Evolutionary conservation across 2,797 vertebrate species (phyloP).

Genomic region (Sebastes hubbsi): DNA sequence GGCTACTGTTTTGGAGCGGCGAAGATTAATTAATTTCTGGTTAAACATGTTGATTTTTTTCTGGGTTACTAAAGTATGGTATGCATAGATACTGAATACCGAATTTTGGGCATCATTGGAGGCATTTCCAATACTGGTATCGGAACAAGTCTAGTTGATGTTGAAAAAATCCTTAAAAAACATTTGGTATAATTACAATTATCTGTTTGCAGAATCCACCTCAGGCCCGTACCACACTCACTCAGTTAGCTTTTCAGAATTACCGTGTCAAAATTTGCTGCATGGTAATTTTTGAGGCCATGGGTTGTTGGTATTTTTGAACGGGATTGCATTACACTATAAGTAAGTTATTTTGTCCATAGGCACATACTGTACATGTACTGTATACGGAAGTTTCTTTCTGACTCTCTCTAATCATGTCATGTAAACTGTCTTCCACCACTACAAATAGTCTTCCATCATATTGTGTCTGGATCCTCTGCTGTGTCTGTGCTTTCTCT

Average conservation of each 20-base stretch:
- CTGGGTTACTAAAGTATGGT: background rate
- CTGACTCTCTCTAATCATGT: background rate
- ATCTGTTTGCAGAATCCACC: background rate
- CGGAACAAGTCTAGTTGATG: too few relatives aligned
- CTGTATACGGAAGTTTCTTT: background rate
- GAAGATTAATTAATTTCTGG: too few relatives aligned
- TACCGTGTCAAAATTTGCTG: background rate
- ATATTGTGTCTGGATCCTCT: too few relatives aligned
- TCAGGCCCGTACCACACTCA: background rate
- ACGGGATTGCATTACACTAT: background rate
- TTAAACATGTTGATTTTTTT: too few relatives aligned
- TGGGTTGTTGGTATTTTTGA: background rate
- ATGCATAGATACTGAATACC: too few relatives aligned
- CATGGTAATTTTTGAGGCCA: background rate
- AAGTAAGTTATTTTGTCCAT: background rate
- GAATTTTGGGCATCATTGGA: too few relatives aligned
- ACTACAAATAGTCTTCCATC: too few relatives aligned
- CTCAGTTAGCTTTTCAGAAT: background rate
- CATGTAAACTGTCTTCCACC: background rate
- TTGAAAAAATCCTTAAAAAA: background rate
- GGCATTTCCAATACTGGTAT: too few relatives aligned
- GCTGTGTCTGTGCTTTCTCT: too few relatives aligned
- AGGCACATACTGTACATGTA: background rate
- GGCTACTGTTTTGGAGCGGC: too few relatives aligned
- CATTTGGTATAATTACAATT: background rate